Evolutionary conservation across 2,797 vertebrate species (phyloP).

Genomic region (Pseudochromis fuscus): DNA sequence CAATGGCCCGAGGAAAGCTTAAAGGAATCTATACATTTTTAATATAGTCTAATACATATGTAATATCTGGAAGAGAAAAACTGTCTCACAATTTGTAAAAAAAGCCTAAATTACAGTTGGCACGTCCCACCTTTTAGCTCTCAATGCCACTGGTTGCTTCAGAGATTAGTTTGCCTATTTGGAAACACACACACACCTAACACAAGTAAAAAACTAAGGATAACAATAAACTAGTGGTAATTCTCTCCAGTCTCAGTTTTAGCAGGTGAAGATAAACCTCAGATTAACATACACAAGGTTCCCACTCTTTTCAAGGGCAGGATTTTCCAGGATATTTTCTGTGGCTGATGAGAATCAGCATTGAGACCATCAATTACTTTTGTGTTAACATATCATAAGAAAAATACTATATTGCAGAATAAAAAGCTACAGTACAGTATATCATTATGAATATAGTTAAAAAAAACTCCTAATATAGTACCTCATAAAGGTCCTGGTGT

Average conservation of each 20-base stretch:
- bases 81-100: background rate
- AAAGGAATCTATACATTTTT: background rate
- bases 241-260: background rate
- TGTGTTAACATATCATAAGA: too few species aligned
- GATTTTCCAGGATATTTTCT: too few species aligned
- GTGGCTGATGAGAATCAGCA: too few species aligned
- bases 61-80: constrained; percentile 1
- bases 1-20: background rate
- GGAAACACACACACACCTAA: background rate
- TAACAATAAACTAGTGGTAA: background rate
- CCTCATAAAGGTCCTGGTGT: too few species aligned
- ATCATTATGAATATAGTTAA: too few species aligned
- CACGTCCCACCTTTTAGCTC: constrained; percentile 23
- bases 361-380: too few species aligned
- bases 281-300: too few species aligned
- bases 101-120: background rate
- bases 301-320: too few species aligned
- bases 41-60: background rate
- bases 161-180: constrained; percentile 1
- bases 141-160: background rate
- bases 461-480: too few species aligned
- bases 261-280: background rate
- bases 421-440: too few species aligned
- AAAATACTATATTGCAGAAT: too few species aligned
- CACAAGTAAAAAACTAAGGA: background rate